These are phyloP conservation scores for Parnassius orleans DNA, from an alignment of 2,888 invertebrate genomes.

Conservation along the genomic window DNA sequence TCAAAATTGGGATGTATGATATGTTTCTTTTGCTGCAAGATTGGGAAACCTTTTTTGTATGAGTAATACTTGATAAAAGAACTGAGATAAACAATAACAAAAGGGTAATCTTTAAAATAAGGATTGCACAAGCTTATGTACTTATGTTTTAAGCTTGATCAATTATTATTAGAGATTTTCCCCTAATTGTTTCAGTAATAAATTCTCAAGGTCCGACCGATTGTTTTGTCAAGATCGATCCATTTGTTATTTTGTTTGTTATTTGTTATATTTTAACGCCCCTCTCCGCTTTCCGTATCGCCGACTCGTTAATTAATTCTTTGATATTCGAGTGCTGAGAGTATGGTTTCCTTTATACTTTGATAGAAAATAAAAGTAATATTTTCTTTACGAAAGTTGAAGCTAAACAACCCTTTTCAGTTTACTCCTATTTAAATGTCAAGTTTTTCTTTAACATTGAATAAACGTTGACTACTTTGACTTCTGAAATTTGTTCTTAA, in stretches of 20 bases:
- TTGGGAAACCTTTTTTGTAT: too few relatives aligned
- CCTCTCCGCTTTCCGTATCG: constrained; percentile 26
- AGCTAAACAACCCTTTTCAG: constrained; percentile 22
- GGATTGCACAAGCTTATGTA: constrained; percentile 6
- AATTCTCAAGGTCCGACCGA: constrained; percentile 28
- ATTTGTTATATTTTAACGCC: constrained; percentile 26
- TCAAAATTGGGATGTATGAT: too few relatives aligned
- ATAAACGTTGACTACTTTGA: too few relatives aligned
- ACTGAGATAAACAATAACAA: too few relatives aligned
- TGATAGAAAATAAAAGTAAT: constrained; percentile 20
- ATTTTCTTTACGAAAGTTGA: constrained; percentile 11
- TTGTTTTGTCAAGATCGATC: constrained; percentile 33
- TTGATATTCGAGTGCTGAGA: constrained; percentile 36
- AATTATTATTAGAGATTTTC: constrained; percentile 24
- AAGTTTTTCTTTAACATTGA: too few relatives aligned
- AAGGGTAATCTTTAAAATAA: too few relatives aligned
- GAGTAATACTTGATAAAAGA: too few relatives aligned
- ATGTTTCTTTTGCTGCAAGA: too few relatives aligned
- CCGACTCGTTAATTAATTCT: constrained; percentile 37
- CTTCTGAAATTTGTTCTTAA: too few relatives aligned
- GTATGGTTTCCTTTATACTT: constrained; percentile 26
- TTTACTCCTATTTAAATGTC: not conserved
- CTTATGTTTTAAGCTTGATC: constrained; percentile 7
- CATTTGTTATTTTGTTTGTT: constrained; percentile 37
- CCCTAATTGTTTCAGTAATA: constrained; percentile 30